These are phyloP conservation scores for Dipodomys spectabilis DNA, from an alignment of 2,113 vertebrate genomes.

Conservation along the genomic window DNA sequence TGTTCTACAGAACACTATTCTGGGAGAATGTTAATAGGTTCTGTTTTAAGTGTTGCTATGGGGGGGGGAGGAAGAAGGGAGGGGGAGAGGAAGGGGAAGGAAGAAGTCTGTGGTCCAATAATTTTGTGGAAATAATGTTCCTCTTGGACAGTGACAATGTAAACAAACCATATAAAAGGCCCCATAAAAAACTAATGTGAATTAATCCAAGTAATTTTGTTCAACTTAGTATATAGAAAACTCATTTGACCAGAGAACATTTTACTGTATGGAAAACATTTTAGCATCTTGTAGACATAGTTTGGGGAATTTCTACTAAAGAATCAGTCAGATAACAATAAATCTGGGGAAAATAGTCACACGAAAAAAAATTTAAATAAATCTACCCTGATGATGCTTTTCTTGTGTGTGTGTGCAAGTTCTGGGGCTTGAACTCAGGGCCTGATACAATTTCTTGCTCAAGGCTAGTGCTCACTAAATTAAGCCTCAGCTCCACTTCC, in stretches of 20 bases:
- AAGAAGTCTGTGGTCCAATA: neutral
- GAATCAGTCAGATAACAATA: neutral
- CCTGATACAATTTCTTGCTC: too few relatives aligned
- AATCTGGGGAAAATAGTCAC: neutral
- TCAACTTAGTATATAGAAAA: slow-evolving; percentile 15
- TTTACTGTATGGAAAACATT: neutral
- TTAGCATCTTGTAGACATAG: neutral
- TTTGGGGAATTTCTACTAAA: neutral
- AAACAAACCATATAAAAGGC: slow-evolving; percentile 6
- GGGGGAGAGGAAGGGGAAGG: too few relatives aligned
- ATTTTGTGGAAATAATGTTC: slow-evolving; percentile 57
- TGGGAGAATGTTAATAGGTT: slow-evolving; percentile 54
- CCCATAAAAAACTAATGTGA: neutral
- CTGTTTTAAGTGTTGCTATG: slow-evolving; percentile 37
- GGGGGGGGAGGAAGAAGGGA: too few relatives aligned
- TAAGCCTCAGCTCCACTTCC: too few relatives aligned
- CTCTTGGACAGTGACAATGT: slow-evolving; percentile 38
- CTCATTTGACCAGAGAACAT: slow-evolving; percentile 35
- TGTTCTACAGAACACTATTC: neutral
- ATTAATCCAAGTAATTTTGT: slow-evolving; percentile 34
- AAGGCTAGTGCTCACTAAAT: too few relatives aligned
- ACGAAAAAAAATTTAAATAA: neutral
- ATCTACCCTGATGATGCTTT: neutral
- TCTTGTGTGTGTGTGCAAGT: too few relatives aligned
- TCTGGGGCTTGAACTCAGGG: too few relatives aligned